Conservation (phyloP, 1,140 invertebrate species). For the Ostrea denselamellosa region DNA sequence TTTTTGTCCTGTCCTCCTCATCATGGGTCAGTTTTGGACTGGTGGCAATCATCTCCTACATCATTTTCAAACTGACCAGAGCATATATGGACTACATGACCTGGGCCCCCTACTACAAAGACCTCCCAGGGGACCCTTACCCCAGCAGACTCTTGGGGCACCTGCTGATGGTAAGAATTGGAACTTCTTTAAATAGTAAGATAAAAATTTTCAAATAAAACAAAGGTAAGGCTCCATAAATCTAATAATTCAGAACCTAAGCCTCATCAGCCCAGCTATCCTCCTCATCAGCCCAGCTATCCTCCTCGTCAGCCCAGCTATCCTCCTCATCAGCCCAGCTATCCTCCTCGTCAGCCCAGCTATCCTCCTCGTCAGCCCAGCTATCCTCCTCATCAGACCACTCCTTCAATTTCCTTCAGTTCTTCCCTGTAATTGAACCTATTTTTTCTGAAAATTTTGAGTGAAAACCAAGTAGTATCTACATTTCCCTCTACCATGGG, state of each 20-base stretch:
- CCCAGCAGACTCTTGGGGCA: background rate
- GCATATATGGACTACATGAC: background rate
- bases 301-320: no score
- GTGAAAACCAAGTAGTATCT: no score
- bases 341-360: no score
- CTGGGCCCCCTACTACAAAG: background rate
- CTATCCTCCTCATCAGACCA: no score
- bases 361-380: no score
- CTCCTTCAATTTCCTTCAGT: background rate
- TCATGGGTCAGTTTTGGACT: background rate
- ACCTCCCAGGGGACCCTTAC: background rate
- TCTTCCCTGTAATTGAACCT: background rate
- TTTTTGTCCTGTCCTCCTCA: background rate
- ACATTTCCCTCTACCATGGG: no score
- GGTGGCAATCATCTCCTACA: background rate
- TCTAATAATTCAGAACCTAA: no score
- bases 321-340: no score
- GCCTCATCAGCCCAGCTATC: no score
- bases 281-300: no score
- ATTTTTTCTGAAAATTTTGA: no score
- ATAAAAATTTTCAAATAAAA: background rate
- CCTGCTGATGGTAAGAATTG: constrained; percentile 17
- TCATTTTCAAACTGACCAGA: background rate
- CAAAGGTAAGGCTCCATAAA: no score
- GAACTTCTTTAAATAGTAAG: background rate